These are phyloP conservation scores for Leptodactylus fuscus DNA, from an alignment of 2,113 vertebrate genomes.

Conservation along the genomic window DNA sequence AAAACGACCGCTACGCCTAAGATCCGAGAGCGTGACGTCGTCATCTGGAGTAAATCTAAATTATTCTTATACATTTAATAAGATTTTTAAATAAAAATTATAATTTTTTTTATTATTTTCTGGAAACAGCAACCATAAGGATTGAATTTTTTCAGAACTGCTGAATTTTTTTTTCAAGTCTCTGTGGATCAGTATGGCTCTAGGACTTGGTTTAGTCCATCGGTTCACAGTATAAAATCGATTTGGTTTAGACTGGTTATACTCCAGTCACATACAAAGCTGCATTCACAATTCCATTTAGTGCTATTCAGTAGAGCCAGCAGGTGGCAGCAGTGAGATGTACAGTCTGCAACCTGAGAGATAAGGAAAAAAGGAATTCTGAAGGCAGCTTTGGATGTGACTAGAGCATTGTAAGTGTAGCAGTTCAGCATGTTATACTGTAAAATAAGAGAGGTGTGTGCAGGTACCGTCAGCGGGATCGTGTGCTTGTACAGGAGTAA, in stretches of 20 bases:
- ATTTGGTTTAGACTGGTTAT: not conserved
- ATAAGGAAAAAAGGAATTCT: not conserved
- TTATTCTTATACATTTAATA: not conserved
- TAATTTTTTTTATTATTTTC: not conserved
- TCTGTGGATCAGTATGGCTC: too few species aligned
- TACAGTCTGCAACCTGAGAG: too few species aligned
- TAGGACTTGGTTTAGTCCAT: not conserved
- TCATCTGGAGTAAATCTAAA: not conserved
- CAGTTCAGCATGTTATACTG: too few species aligned
- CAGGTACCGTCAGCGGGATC: not conserved
- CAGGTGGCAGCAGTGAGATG: too few species aligned
- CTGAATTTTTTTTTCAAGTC: too few species aligned
- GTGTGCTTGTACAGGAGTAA: not conserved
- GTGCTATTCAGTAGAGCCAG: not conserved
- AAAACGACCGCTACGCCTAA: too few species aligned
- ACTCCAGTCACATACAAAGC: not conserved
- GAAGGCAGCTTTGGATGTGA: slow-evolving; percentile 3
- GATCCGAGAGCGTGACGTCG: not conserved
- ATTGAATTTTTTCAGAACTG: too few species aligned
- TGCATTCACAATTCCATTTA: not conserved
- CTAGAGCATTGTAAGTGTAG: too few species aligned
- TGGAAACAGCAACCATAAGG: too few species aligned
- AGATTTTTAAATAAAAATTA: not conserved
- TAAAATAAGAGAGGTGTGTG: not conserved
- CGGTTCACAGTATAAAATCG: not conserved